These are phyloP conservation scores for Lepidocyrtinus sp. DNA, from an alignment of 2,888 invertebrate species.

Conservation along the genomic window DNA sequence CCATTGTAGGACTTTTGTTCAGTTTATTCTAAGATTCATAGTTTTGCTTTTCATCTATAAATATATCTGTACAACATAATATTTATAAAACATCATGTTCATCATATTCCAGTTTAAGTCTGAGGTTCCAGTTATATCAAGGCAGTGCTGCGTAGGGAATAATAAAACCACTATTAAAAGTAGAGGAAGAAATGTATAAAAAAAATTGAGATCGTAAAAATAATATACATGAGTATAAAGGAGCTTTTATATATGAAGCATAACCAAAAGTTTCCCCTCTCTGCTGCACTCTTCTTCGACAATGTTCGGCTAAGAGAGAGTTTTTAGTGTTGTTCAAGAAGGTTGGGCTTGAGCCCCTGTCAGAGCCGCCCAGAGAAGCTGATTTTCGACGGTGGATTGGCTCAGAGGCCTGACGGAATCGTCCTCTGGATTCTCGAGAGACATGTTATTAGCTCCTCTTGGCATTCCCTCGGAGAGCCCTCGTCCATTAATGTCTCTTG, in stretches of 20 bases:
- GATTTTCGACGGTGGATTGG: slow-evolving; percentile 67
- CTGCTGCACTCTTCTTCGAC: slow-evolving; percentile 41
- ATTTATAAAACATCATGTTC: too few species aligned
- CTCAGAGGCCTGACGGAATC: slow-evolving; percentile 66
- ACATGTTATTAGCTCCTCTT: slow-evolving; percentile 70
- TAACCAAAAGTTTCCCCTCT: slow-evolving; percentile 22
- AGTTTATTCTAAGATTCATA: neutral
- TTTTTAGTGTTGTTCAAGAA: slow-evolving; percentile 39
- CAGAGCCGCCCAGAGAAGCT: slow-evolving; percentile 65
- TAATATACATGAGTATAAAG: slow-evolving; percentile 41
- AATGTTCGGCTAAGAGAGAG: slow-evolving; percentile 43
- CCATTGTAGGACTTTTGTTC: neutral
- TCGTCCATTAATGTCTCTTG: slow-evolving; percentile 70
- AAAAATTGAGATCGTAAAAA: slow-evolving; percentile 40
- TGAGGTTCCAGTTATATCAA: neutral
- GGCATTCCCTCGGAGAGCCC: slow-evolving; percentile 69
- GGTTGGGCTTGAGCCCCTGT: slow-evolving; percentile 60
- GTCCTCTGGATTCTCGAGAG: slow-evolving; percentile 70
- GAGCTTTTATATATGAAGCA: slow-evolving; percentile 23
- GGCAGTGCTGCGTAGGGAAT: neutral
- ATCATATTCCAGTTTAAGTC: too few species aligned
- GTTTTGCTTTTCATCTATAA: neutral
- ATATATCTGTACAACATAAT: neutral
- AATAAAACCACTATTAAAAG: neutral
- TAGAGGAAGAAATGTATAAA: slow-evolving; percentile 6